phyloP scores from a whole-genome alignment of 2,888 invertebrate species.

The Pachliopta kotzebuea region DNA sequence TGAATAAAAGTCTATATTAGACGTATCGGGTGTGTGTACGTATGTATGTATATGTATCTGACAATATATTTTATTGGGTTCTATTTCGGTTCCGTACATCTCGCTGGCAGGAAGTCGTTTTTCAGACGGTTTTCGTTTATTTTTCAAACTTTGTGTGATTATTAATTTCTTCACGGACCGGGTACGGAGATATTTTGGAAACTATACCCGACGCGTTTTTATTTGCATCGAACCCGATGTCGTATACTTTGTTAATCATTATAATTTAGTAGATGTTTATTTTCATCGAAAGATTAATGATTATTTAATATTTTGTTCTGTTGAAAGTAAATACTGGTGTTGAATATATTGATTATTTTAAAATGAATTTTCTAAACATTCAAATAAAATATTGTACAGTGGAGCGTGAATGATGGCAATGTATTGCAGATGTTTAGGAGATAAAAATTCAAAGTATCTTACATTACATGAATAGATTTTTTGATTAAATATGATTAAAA shows the following conservation, averaged over 20 bases:
- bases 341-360: conserved; percentile 2
- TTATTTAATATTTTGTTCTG: conserved; percentile 16
- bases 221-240: conserved; percentile 16
- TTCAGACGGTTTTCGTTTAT: conserved; percentile 41
- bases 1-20: conserved; percentile 61
- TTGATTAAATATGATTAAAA: no score
- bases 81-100: conserved; percentile 50
- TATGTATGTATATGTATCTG: conserved; percentile 47
- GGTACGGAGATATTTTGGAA: conserved; percentile 24
- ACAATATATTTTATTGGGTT: conserved; percentile 59
- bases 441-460: no score
- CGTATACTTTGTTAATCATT: conserved; percentile 14
- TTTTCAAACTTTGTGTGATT: conserved; percentile 35
- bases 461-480: no score
- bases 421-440: no score
- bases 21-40: conserved; percentile 45
- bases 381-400: background rate
- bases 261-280: conserved; percentile 12
- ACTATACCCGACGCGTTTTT: conserved; percentile 11
- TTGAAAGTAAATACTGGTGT: conserved; percentile 1
- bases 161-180: conserved; percentile 38
- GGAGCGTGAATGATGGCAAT: no score
- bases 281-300: conserved; percentile 6
- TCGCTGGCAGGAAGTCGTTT: conserved; percentile 61
- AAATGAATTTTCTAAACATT: conserved; percentile 2